Evolutionary conservation across 2,888 invertebrate species (phyloP).

Genomic region (Melinopterus prodromus): DNA sequence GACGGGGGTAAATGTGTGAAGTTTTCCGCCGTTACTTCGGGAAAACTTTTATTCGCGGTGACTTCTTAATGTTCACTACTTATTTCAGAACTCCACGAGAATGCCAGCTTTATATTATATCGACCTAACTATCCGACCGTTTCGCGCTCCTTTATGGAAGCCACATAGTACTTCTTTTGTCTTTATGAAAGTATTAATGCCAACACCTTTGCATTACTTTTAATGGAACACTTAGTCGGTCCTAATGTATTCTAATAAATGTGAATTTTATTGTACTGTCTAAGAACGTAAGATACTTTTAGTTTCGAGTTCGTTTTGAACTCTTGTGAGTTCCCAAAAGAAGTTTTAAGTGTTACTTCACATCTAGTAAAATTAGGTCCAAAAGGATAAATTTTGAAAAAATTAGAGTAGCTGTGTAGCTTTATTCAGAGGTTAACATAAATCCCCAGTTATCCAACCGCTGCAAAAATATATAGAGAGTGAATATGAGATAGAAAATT

Average conservation of each 20-base stretch:
- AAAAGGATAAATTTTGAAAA: too few species aligned
- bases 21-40: slow-evolving; percentile 10
- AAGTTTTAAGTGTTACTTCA: too few species aligned
- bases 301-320: background rate
- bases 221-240: background rate
- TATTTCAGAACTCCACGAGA: slow-evolving; percentile 16
- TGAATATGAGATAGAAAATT: too few species aligned
- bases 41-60: slow-evolving; percentile 19
- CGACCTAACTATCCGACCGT: slow-evolving; percentile 13
- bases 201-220: background rate
- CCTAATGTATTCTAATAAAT: too few species aligned
- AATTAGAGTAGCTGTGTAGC: too few species aligned
- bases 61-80: slow-evolving; percentile 24
- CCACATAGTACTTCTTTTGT: background rate
- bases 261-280: too few species aligned
- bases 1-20: slow-evolving; percentile 21
- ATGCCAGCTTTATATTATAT: slow-evolving; percentile 15
- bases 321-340: too few species aligned
- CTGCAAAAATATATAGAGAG: too few species aligned
- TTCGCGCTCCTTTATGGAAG: background rate
- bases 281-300: background rate
- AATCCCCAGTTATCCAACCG: too few species aligned
- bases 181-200: background rate
- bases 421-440: too few species aligned
- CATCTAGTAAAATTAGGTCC: too few species aligned